Evolutionary conservation across 1,140 invertebrate species (phyloP).

Genomic region (Megathymus violae): DNA sequence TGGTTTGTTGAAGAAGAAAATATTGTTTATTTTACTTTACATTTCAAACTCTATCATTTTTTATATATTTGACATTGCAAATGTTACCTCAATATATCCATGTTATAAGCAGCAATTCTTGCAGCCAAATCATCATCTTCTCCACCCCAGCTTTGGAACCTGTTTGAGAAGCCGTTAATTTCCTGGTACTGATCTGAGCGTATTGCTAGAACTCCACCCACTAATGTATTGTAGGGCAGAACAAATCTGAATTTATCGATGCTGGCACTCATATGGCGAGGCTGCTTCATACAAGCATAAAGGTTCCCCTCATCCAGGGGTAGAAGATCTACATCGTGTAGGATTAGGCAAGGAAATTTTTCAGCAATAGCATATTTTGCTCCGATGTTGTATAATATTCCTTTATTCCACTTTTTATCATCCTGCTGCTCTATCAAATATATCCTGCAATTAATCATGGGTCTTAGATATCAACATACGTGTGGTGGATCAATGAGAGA

Average conservation of each 20-base stretch:
- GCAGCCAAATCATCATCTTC: slow-evolving; percentile 96
- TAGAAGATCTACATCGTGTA: slow-evolving; percentile 98
- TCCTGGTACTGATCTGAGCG: slow-evolving; percentile 87
- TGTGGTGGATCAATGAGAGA: too few relatives aligned
- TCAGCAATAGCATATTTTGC: slow-evolving; percentile 89
- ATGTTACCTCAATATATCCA: slow-evolving; percentile 55
- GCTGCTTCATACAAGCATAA: slow-evolving; percentile 93
- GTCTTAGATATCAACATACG: too few relatives aligned
- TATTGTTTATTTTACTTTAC: too few relatives aligned
- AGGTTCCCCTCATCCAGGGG: slow-evolving; percentile 95
- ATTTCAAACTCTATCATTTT: too few relatives aligned
- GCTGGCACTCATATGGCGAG: slow-evolving; percentile 96
- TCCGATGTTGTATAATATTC: slow-evolving; percentile 94
- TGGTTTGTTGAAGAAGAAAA: too few relatives aligned
- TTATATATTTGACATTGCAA: not conserved
- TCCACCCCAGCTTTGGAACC: slow-evolving; percentile 95
- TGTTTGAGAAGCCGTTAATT: slow-evolving; percentile 96
- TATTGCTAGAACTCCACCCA: slow-evolving; percentile 91
- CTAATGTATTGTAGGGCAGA: slow-evolving; percentile 88
- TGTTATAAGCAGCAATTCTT: slow-evolving; percentile 74
- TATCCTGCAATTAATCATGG: slow-evolving; percentile 86
- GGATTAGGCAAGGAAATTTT: slow-evolving; percentile 94
- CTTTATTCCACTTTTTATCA: slow-evolving; percentile 94
- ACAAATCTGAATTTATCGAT: slow-evolving; percentile 92
- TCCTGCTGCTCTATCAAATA: slow-evolving; percentile 95